Conservation (phyloP, 2,797 vertebrate species). For the Lemur catta region DNA sequence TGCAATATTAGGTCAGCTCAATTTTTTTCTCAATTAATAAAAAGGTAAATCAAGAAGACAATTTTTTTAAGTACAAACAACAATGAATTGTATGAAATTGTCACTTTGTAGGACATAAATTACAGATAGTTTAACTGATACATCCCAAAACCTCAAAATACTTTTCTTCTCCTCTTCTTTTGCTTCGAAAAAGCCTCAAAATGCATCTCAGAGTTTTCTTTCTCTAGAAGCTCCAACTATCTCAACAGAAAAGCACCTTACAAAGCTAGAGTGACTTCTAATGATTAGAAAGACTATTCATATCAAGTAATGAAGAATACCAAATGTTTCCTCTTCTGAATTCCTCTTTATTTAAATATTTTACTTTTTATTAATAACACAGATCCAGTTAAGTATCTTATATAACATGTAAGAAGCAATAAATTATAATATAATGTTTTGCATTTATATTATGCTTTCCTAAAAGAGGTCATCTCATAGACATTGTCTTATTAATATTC, state of each 20-base stretch:
- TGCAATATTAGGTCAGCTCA: not conserved
- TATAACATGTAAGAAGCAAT: constrained; percentile 32
- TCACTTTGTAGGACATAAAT: not conserved
- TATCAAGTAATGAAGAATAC: not conserved
- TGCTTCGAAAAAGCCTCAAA: not conserved
- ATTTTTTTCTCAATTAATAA: not conserved
- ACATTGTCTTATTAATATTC: constrained; percentile 42
- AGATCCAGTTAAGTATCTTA: constrained; percentile 30
- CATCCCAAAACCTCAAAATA: not conserved
- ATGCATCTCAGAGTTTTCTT: not conserved
- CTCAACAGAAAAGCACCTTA: not conserved
- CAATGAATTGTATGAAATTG: not conserved
- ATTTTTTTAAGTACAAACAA: not conserved
- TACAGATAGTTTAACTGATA: not conserved
- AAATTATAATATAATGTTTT: not conserved
- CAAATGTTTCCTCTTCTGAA: constrained; percentile 7
- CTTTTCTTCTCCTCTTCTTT: not conserved
- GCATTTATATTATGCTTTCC: constrained; percentile 7
- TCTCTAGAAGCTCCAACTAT: not conserved
- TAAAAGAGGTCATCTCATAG: not conserved
- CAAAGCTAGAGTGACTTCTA: not conserved
- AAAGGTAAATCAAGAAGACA: not conserved
- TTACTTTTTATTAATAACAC: constrained; percentile 25
- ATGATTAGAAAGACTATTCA: not conserved
- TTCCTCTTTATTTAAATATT: not conserved